These are phyloP conservation scores for Cynopterus brachyotis DNA, from an alignment of 2,113 vertebrate genomes.

Conservation along the genomic window DNA sequence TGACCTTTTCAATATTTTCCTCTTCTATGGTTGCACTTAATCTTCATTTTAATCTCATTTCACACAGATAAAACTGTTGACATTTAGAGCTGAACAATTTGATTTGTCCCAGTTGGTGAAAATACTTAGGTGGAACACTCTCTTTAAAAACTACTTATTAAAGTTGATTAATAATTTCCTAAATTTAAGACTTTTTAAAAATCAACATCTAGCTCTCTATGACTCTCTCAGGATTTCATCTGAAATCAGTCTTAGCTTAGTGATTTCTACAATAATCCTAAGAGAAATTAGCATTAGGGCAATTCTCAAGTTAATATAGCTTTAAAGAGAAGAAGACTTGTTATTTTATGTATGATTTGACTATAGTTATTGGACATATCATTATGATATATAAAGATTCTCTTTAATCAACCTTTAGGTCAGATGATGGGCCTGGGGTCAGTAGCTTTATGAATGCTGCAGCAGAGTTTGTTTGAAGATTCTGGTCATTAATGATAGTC, in stretches of 20 bases:
- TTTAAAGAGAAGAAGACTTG: conserved; percentile 43
- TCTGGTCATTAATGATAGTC: neutral
- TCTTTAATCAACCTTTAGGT: conserved; percentile 11
- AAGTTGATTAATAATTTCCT: neutral
- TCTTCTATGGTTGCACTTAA: neutral
- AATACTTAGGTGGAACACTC: neutral
- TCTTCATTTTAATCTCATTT: conserved; percentile 13
- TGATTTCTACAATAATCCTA: conserved; percentile 5
- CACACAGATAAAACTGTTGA: neutral
- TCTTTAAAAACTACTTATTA: neutral
- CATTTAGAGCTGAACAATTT: neutral
- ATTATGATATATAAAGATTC: conserved; percentile 15
- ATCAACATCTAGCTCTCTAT: neutral
- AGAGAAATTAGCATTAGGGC: neutral
- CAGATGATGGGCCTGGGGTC: neutral
- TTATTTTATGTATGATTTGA: conserved; percentile 65
- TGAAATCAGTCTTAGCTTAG: neutral
- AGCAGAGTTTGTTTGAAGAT: conserved; percentile 39
- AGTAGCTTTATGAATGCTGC: conserved; percentile 17
- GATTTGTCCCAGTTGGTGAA: neutral
- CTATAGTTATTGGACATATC: conserved; percentile 10
- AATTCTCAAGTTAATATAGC: conserved; percentile 39
- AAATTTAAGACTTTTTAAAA: neutral
- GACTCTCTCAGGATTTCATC: neutral
- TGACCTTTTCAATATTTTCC: neutral